Percentiles rank a stretch among this genome's conserved stretches.
phyloP scores from a whole-genome alignment of 2,888 invertebrate species.

The Cepaea hortensis region DNA sequence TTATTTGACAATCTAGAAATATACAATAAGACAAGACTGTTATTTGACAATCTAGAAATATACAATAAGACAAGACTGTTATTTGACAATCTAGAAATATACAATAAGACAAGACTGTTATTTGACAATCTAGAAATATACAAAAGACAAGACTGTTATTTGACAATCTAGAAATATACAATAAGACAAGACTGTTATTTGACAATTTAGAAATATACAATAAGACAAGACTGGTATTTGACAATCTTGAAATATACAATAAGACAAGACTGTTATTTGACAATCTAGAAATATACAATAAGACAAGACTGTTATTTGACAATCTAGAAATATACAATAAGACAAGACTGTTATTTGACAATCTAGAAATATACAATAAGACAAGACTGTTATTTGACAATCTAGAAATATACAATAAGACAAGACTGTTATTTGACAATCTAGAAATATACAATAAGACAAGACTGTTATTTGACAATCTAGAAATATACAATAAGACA shows the following conservation, averaged over 20 bases:
- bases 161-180: not conserved
- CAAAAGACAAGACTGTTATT: too few relatives aligned
- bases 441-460: not conserved
- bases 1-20: not conserved
- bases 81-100: too few relatives aligned
- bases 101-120: too few relatives aligned
- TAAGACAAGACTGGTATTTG: not conserved
- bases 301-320: too few relatives aligned
- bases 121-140: too few relatives aligned
- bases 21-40: not conserved
- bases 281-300: too few relatives aligned
- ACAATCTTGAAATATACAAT: not conserved
- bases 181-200: not conserved
- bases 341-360: too few relatives aligned
- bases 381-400: not conserved
- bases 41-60: not conserved
- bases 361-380: constrained; percentile 3
- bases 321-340: too few relatives aligned
- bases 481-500: too few relatives aligned
- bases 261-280: not conserved
- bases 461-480: not conserved
- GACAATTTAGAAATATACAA: not conserved
- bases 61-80: not conserved
- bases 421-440: not conserved
- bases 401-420: not conserved